Base-by-base conservation (phyloP, 2,888 invertebrate species). In the Drosophila tripunctata region DNA sequence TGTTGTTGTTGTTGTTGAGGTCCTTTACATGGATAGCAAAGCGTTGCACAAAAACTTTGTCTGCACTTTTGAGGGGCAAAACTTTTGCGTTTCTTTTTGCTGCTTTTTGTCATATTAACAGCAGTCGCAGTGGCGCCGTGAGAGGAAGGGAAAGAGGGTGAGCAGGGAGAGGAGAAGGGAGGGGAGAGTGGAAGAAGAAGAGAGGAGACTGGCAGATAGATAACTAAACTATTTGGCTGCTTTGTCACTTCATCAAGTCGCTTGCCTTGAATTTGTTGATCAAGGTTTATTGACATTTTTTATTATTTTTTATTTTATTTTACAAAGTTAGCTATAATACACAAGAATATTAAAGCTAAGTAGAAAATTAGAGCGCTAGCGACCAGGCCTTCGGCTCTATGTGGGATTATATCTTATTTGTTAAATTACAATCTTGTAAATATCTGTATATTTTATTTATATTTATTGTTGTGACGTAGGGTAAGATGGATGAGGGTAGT, bases 71-170 rank as follows among this genome's bases (percentile, higher is more conserved):
- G 68, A 77, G 54, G 51, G 68, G 35, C n/a, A 80, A 81, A 81
- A 81, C 66, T 87, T 81, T 87, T 74, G 50, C 65, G 58, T 61
- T 69, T 67, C 58, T 50, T n/a, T n/a, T n/a, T 66, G 57, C 67
- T 84, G 78, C 74, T 81, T 82, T 82, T 82, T 82, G 81, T 82
- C 75, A 81, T 88, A 88, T 83, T 79, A 78, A 84, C 81, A 88
- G 88, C 80, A 72, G 76, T 47, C 60, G 63, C 57, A 22, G 12
- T 55, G 67, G 43, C 74, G 64, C 54, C 67, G 21, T 27, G 64
- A 47, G 33, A 31, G 1, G 19, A 8, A 30, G 4, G 24, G 41
- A 24, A 24, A 4, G 17, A 7, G 17, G 19, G 22, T n/a, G n/a
- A n/a, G n/a, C n/a, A n/a, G 36, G 19, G 36, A 40, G 36, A 12